phyloP scores from a whole-genome alignment of 2,113 vertebrate species.

The Puffinus mauretanicus region DNA sequence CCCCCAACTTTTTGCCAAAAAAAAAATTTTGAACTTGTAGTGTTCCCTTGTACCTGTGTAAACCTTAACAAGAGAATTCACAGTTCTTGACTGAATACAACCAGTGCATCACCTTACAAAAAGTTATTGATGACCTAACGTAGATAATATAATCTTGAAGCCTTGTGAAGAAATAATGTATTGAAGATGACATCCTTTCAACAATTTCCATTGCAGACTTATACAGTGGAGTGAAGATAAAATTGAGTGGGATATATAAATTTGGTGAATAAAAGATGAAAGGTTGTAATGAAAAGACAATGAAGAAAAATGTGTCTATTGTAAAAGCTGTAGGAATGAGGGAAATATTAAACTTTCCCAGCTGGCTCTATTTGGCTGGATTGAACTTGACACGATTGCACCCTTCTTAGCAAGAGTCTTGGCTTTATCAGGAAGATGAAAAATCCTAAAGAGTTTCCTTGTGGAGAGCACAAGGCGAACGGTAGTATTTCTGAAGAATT shows the following conservation, averaged over 20 bases:
- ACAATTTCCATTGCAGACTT: neutral
- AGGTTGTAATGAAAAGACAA: constrained; percentile 1
- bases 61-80: neutral
- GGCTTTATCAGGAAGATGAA: neutral
- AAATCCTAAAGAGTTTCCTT: neutral
- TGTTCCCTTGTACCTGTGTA: neutral
- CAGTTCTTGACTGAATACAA: neutral
- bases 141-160: neutral
- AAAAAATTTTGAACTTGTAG: neutral
- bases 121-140: neutral
- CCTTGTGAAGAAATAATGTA: neutral
- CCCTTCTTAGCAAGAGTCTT: neutral
- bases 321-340: neutral
- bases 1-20: neutral
- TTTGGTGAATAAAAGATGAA: neutral
- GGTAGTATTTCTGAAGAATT: neutral
- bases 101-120: neutral
- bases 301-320: neutral
- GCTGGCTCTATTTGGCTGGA: neutral
- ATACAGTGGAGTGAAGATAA: neutral
- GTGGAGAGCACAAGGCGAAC: fast-evolving
- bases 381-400: neutral
- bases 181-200: constrained; percentile 3
- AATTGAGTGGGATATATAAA: neutral
- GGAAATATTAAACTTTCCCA: neutral